These are phyloP conservation scores for Sesia bembeciformis DNA, from an alignment of 2,888 invertebrate species.

Conservation along the genomic window DNA sequence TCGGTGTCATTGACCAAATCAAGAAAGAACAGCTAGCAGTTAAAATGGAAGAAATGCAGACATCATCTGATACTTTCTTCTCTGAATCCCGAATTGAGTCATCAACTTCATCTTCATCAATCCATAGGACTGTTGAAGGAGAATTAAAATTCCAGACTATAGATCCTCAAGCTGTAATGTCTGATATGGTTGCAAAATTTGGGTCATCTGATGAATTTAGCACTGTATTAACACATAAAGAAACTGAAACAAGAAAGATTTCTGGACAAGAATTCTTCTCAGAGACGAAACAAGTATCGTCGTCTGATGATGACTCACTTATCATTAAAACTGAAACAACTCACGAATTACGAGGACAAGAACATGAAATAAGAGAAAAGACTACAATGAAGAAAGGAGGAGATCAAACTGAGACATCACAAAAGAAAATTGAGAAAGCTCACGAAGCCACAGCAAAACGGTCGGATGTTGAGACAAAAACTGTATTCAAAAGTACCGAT, in stretches of 20 bases:
- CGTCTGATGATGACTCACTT: slow-evolving; percentile 64
- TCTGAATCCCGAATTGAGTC: slow-evolving; percentile 57
- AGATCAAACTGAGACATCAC: slow-evolving; percentile 64
- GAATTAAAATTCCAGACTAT: slow-evolving; percentile 56
- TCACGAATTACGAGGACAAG: slow-evolving; percentile 61
- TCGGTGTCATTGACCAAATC: slow-evolving; percentile 56
- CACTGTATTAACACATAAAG: slow-evolving; percentile 67
- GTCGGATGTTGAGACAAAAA: slow-evolving; percentile 63
- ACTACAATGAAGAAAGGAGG: slow-evolving; percentile 57
- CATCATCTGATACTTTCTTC: slow-evolving; percentile 55
- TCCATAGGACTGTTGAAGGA: slow-evolving; percentile 52
- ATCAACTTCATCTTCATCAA: slow-evolving; percentile 56
- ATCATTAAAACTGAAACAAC: slow-evolving; percentile 64
- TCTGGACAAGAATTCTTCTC: slow-evolving; percentile 65
- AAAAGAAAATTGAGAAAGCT: slow-evolving; percentile 68
- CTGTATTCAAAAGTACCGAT: slow-evolving; percentile 54
- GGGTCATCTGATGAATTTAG: slow-evolving; percentile 37
- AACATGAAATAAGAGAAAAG: slow-evolving; percentile 67
- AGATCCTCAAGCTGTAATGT: slow-evolving; percentile 54
- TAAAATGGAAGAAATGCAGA: slow-evolving; percentile 58
- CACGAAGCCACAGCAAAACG: slow-evolving; percentile 66
- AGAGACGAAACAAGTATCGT: slow-evolving; percentile 64
- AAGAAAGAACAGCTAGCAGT: slow-evolving; percentile 58
- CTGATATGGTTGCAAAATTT: slow-evolving; percentile 59
- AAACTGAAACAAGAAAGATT: slow-evolving; percentile 65